A percentile compares a stretch with the other conserved stretches of the same genome.
Conservation (phyloP, 2,113 vertebrate genomes). For the Caloenas nicobarica region DNA sequence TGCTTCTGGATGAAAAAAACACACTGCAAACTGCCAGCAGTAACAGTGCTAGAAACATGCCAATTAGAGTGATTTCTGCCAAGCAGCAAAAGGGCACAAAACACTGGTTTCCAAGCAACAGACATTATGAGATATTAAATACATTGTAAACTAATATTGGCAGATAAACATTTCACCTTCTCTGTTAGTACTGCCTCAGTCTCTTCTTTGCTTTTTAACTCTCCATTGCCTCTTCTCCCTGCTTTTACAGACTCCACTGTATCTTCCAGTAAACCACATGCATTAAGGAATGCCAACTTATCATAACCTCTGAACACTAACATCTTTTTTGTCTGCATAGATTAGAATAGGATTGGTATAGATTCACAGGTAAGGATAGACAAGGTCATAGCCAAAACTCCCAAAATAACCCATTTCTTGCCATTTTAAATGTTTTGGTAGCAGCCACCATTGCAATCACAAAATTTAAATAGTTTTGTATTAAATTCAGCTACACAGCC, state of each 20-base stretch:
- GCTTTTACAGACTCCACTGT: neutral
- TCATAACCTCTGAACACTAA: neutral
- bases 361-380: neutral
- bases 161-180: conserved; percentile 39
- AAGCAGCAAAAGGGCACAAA: conserved; percentile 70
- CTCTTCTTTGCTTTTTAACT: neutral
- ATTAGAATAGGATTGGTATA: neutral
- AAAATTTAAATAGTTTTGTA: neutral
- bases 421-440: neutral
- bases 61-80: conserved; percentile 74
- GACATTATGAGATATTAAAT: conserved; percentile 56
- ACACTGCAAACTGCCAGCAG: conserved; percentile 30
- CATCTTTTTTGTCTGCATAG: neutral
- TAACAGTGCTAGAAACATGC: conserved; percentile 51
- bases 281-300: neutral
- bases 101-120: conserved; percentile 82
- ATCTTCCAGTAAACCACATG: neutral
- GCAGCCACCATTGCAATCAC: neutral
- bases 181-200: neutral
- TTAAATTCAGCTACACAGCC: neutral
- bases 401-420: neutral
- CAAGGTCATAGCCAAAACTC: neutral
- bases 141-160: conserved; percentile 13
- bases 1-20: conserved; percentile 18
- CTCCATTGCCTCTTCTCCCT: neutral